Conservation (phyloP, 2,113 vertebrate genomes). For the Eolophus roseicapilla region DNA sequence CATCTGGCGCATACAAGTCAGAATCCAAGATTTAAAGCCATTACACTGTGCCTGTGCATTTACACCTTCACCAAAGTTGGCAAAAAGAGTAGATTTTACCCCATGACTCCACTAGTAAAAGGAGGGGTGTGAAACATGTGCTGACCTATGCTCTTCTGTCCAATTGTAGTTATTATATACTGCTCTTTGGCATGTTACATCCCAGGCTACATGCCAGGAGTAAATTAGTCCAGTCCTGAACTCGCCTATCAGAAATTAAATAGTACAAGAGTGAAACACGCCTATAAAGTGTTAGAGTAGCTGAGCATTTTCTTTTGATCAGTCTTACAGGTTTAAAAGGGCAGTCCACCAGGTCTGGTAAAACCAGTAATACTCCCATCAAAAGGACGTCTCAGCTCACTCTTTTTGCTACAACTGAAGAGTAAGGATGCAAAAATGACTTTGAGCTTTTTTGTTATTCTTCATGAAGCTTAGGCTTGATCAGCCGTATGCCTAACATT, state of each 20-base stretch:
- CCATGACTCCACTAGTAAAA: constrained; percentile 54
- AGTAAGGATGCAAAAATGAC: not conserved
- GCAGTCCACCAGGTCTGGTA: not conserved
- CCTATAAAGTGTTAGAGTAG: constrained; percentile 18
- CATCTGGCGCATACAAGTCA: constrained; percentile 64
- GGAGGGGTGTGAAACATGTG: constrained; percentile 26
- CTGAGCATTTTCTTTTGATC: constrained; percentile 44
- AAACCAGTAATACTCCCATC: not conserved
- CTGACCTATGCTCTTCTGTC: not conserved
- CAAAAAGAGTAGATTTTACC: constrained; percentile 46
- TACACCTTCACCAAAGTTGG: constrained; percentile 65
- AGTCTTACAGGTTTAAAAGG: not conserved
- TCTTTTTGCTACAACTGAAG: not conserved
- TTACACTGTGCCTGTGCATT: constrained; percentile 60
- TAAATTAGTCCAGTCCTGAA: constrained; percentile 59
- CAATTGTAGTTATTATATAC: not conserved
- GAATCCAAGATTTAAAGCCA: constrained; percentile 65
- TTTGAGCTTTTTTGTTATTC: not conserved
- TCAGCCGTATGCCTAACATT: not conserved
- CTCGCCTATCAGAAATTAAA: constrained; percentile 53
- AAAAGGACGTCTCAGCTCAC: not conserved
- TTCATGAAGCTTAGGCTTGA: not conserved
- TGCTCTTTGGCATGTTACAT: not conserved
- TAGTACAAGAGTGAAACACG: constrained; percentile 4
- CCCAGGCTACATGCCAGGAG: constrained; percentile 27